Evolutionary conservation across 1,140 invertebrate species (phyloP).

Genomic region (Caligus rogercresseyi): DNA sequence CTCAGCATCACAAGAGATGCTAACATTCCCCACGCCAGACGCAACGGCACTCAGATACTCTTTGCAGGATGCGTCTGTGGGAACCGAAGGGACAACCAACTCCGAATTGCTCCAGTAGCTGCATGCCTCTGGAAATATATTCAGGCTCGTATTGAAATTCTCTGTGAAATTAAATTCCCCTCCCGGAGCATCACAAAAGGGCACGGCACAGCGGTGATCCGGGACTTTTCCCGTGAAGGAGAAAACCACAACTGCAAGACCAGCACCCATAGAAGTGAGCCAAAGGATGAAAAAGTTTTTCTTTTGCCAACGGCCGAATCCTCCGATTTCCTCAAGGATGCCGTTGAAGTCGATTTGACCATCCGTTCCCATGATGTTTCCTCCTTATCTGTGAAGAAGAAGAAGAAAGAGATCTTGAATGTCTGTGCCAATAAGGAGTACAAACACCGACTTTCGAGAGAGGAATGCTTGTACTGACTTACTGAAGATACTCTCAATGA

Average conservation of each 20-base stretch:
- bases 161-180: not conserved
- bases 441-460: no score
- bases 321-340: constrained; percentile 11
- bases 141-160: not conserved
- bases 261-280: constrained; percentile 7
- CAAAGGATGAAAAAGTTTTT: constrained; percentile 9
- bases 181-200: not conserved
- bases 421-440: no score
- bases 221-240: not conserved
- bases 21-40: not conserved
- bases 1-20: not conserved
- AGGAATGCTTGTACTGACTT: no score
- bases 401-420: no score
- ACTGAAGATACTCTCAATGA: no score
- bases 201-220: constrained; percentile 3
- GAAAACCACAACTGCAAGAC: constrained; percentile 15
- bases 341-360: constrained; percentile 1
- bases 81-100: not conserved
- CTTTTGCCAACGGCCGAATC: constrained; percentile 10
- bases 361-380: not conserved
- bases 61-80: not conserved
- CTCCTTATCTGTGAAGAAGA: no score
- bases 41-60: not conserved
- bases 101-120: not conserved
- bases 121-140: not conserved